Percentiles rank a stretch among this genome's conserved stretches.
phyloP scores from a whole-genome alignment of 2,888 invertebrate genomes.

The Sinhomidia bicolor region DNA sequence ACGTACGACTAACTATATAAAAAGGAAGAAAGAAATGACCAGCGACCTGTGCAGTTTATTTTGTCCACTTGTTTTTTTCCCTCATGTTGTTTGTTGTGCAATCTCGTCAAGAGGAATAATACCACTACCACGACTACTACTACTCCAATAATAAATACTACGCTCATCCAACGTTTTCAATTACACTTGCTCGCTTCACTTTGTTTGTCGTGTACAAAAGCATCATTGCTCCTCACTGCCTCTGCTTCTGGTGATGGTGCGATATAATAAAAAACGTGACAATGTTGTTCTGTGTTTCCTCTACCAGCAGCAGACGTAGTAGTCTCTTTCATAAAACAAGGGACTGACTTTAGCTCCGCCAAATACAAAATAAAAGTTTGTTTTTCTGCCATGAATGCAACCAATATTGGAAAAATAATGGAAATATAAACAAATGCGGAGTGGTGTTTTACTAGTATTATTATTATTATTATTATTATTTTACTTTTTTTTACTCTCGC shows the following conservation, averaged over 20 bases:
- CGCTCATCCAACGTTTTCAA: constrained; percentile 34
- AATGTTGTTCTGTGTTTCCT: constrained; percentile 27
- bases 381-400: not conserved
- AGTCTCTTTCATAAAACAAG: constrained; percentile 19
- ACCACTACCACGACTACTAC: too few species aligned
- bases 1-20: constrained; percentile 13
- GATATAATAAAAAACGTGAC: constrained; percentile 44
- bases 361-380: constrained; percentile 4
- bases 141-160: not conserved
- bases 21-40: constrained; percentile 54
- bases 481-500: constrained; percentile 23
- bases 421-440: constrained; percentile 33
- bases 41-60: constrained; percentile 54
- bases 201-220: not conserved
- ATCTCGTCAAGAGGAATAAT: too few species aligned
- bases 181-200: not conserved
- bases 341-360: too few species aligned
- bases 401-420: constrained; percentile 52
- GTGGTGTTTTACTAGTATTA: constrained; percentile 12
- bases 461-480: constrained; percentile 20
- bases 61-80: constrained; percentile 32
- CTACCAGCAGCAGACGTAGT: not conserved
- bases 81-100: constrained; percentile 13
- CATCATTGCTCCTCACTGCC: not conserved
- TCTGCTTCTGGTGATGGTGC: not conserved